Base-by-base conservation (phyloP, 1,140 invertebrate genomes). In the Helicorthomorpha holstii region DNA sequence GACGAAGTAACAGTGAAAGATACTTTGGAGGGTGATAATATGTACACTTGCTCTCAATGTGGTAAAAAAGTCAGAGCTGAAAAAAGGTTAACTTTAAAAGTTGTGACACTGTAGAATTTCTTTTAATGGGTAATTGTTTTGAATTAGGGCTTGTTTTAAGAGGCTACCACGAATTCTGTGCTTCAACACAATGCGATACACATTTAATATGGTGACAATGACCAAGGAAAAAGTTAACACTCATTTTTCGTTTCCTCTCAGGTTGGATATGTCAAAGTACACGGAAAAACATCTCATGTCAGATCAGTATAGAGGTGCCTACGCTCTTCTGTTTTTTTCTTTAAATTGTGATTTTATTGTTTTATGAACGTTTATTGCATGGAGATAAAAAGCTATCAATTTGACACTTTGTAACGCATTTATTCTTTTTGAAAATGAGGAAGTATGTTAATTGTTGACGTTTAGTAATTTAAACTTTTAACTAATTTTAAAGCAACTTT, bases 181-280 rank as follows among this genome's bases (percentile, higher is more conserved):
- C 62, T 93, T 95, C 63, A 96, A 96, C 64, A 96, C 91, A 0
- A 93, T 96, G 90, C 74, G 91, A n/a, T 96, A 95, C 59, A 92
- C 90, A 0, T 96, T 95, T 64, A 95, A 95, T 65, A 94, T 95
- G 90, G 76, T 92, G 0, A 95, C 91, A 0, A 94, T 95, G 89
- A 73, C 89, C 10, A 94, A 94, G 62, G 92, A 96, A 66, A 96
- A 95, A 65, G 89, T 95, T 0, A 95, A 95, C 66, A 95, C 90
- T 0, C 90, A 94, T 62, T 96, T 95, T 64, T 93, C 89, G n/a
- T 96, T 95, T 69, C 91, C 91, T 0, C 74, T 94, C 64, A 70
- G 82, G 47, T 70, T 95, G 0, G 89, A 94, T 63, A 95, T 96
- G 91, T 82, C 84, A 0, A 83, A 84, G 16, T 96, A 95, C 64